These are phyloP conservation scores for Anaspis maculata DNA, from an alignment of 2,888 invertebrate species.

Conservation along the genomic window DNA sequence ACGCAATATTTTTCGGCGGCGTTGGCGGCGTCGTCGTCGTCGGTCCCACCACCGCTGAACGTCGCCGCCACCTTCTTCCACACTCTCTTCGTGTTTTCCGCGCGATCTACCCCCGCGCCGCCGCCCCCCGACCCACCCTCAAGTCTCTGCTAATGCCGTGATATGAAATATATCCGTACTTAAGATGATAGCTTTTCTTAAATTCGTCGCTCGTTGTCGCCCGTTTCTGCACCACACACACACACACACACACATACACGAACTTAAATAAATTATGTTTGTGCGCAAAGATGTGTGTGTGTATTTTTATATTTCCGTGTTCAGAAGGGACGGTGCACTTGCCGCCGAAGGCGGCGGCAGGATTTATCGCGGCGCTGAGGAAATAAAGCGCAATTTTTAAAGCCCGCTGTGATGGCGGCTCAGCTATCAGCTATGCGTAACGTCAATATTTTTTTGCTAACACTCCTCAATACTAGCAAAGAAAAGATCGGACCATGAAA, in stretches of 20 bases:
- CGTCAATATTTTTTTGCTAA: too few relatives aligned
- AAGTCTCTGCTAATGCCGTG: too few relatives aligned
- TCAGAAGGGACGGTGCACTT: slow-evolving; percentile 1
- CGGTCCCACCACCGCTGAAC: slow-evolving; percentile 21
- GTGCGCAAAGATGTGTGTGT: too few relatives aligned
- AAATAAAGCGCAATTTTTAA: too few relatives aligned
- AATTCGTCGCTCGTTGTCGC: slow-evolving; percentile 41
- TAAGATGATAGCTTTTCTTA: slow-evolving; percentile 46
- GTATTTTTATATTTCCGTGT: slow-evolving; percentile 32
- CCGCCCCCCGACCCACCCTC: slow-evolving; percentile 17
- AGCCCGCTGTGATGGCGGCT: too few relatives aligned
- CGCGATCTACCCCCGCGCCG: slow-evolving; percentile 20
- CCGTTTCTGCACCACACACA: slow-evolving; percentile 8
- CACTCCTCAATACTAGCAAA: too few relatives aligned
- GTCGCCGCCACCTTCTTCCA: slow-evolving; percentile 5
- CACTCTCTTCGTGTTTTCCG: slow-evolving; percentile 25
- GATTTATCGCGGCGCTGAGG: too few relatives aligned
- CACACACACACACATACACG: slow-evolving; percentile 7
- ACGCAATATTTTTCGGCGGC: slow-evolving; percentile 35
- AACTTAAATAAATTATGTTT: slow-evolving; percentile 43
- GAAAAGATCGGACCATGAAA: too few relatives aligned
- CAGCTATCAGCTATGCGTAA: too few relatives aligned
- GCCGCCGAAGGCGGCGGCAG: too few relatives aligned
- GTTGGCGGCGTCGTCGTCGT: slow-evolving; percentile 8
- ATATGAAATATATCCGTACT: slow-evolving; percentile 45